A percentile compares a stretch with the other conserved stretches of the same genome.
Evolutionary conservation across 2,888 invertebrate genomes (phyloP).

Genomic region (Phania funesta): DNA sequence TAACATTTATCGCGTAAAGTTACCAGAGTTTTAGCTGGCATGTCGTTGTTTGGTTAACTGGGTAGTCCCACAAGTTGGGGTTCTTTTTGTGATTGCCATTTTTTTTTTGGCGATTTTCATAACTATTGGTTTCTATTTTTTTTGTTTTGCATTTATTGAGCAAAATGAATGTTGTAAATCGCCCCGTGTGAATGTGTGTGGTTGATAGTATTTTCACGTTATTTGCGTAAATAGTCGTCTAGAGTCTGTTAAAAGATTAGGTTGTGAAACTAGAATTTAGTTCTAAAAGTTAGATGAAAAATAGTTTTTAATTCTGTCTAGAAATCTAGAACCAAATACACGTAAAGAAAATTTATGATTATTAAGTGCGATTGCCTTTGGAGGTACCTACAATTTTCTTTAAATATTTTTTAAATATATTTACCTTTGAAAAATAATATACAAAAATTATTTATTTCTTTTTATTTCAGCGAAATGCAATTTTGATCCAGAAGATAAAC

Average conservation of each 20-base stretch:
- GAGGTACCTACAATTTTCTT: no score
- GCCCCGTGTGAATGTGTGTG: background rate
- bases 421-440: background rate
- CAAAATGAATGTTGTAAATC: background rate
- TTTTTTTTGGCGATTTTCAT: no score
- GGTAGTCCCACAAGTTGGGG: no score
- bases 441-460: no score
- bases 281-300: background rate
- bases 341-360: no score
- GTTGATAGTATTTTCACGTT: slow-evolving; percentile 41
- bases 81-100: no score
- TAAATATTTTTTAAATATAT: background rate
- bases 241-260: slow-evolving; percentile 52
- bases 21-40: no score
- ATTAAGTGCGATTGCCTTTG: background rate
- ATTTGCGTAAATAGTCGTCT: slow-evolving; percentile 51
- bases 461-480: slow-evolving; percentile 80
- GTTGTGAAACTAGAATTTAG: slow-evolving; percentile 38
- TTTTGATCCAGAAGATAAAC: slow-evolving; percentile 79
- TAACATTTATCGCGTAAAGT: no score
- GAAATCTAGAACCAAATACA: background rate
- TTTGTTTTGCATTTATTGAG: slow-evolving; percentile 22
- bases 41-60: no score
- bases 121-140: no score
- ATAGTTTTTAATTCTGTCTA: background rate